These are phyloP conservation scores for Contarinia nasturtii DNA, from an alignment of 1,140 invertebrate genomes.

Conservation along the genomic window DNA sequence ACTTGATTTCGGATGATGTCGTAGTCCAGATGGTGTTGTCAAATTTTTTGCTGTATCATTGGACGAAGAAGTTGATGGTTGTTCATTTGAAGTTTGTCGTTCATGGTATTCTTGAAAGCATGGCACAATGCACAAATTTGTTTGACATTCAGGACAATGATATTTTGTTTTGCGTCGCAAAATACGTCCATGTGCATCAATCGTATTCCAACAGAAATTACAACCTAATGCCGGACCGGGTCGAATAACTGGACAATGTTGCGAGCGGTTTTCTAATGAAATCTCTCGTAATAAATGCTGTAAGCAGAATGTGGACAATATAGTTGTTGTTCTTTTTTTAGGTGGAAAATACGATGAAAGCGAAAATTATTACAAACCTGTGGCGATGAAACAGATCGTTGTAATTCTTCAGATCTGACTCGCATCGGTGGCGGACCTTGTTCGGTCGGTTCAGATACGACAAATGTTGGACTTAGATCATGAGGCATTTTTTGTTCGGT, in stretches of 20 bases:
- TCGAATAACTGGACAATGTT: slow-evolving; percentile 59
- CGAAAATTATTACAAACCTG: slow-evolving; percentile 23
- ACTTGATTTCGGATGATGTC: slow-evolving; percentile 19
- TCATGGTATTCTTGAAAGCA: slow-evolving; percentile 70
- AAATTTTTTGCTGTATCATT: slow-evolving; percentile 1
- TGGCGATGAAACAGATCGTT: slow-evolving; percentile 35
- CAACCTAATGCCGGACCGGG: slow-evolving; percentile 63
- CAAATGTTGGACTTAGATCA: neutral
- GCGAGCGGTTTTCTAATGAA: slow-evolving; percentile 24
- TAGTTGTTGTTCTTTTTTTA: no score
- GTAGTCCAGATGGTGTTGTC: slow-evolving; percentile 2
- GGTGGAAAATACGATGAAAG: no score
- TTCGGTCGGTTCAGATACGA: neutral
- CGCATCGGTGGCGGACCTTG: slow-evolving; percentile 21
- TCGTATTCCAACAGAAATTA: slow-evolving; percentile 76
- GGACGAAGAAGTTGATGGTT: neutral
- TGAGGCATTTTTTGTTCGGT: slow-evolving; percentile 1
- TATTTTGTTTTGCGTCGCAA: slow-evolving; percentile 70
- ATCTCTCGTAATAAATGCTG: slow-evolving; percentile 12
- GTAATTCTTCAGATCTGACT: slow-evolving; percentile 29
- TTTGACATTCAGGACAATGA: slow-evolving; percentile 70
- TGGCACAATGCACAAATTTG: slow-evolving; percentile 68
- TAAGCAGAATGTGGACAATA: no score
- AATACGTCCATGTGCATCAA: slow-evolving; percentile 57
- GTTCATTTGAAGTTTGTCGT: slow-evolving; percentile 9